A percentile compares a stretch with the other conserved stretches of the same genome.
phyloP scores from a whole-genome alignment of 2,888 invertebrate genomes.

The Dinocampus coccinellae region DNA sequence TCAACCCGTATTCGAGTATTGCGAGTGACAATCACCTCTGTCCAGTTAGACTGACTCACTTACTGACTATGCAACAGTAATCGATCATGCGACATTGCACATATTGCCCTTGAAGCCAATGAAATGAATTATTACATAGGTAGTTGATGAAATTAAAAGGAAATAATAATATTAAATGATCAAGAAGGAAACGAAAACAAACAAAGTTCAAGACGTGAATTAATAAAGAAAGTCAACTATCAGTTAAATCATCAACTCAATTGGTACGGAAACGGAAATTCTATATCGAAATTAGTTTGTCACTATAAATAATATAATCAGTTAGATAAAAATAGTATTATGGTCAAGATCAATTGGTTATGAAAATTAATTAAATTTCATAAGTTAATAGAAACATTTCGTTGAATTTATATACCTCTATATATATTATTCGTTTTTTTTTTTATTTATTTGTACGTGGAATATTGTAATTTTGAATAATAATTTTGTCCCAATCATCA shows the following conservation, averaged over 20 bases:
- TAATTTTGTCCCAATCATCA: no score
- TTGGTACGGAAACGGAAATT: background rate
- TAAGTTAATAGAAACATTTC: background rate
- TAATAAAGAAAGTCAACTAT: background rate
- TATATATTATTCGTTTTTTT: no score
- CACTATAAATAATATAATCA: background rate
- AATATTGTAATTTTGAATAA: no score
- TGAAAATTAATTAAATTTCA: background rate
- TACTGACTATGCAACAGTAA: background rate
- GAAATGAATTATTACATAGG: background rate
- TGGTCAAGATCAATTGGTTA: background rate
- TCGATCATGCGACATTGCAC: constrained; percentile 19
- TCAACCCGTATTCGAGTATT: background rate
- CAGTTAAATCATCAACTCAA: background rate
- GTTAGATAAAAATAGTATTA: background rate
- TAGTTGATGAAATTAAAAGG: background rate
- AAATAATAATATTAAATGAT: background rate
- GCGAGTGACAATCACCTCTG: constrained; percentile 20
- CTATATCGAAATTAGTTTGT: background rate
- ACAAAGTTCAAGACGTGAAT: background rate
- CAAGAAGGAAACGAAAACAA: background rate
- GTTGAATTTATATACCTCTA: no score
- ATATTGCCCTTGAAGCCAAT: background rate
- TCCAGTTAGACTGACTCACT: background rate
- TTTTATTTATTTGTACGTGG: no score